Evolutionary conservation across 2,888 invertebrate genomes (phyloP), one percentile per base, ranked within the genome.

Genomic region (Polia nebulosa): DNA sequence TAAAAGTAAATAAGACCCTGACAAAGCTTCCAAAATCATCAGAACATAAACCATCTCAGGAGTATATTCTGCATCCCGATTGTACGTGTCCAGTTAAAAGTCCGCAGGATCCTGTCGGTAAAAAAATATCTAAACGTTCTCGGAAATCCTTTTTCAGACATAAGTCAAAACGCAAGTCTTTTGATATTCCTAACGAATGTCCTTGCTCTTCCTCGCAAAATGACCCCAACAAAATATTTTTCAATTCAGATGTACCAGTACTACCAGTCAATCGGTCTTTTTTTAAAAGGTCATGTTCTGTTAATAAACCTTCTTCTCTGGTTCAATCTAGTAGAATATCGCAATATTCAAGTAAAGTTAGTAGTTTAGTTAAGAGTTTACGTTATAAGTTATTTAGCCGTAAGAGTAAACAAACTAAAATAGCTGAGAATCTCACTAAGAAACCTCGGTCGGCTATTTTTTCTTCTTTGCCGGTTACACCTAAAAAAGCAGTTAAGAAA

Each of bases 371-470:
- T n/a, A 58, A 3, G 60, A 70, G 49, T 63, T 53, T 75, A 60
- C 49, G 51, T 64, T 64, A 36, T 70, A 70, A 61, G 44, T 55
- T 75, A 39, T 73, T 72, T 80, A 82, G 75, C 29, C 85, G 13
- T 74, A 74, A 61, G 64, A 64, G 52, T 58, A 20, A 61, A 36
- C 39, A 72, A 62, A 55, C 20, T 45, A 55, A 63, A 59, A 29
- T 39, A 45, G 8, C 22, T 25, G 13, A 49, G 32, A 44, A 44
- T 27, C 15, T 25, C 8, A 39, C 17, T 39, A 39, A 52, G 6
- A 25, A 27, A 11, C 15, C 27, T 49, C 25, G 17, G 9, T 11
- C 44, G 2, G 32, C 17, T 39, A 29, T 8, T 17, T 17, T 20
- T 22, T 34, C 52, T 34, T 47, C 53, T 41, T 36, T 25, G 34